Evolutionary conservation across 2,888 invertebrate species (phyloP).

Genomic region (Eurytoma californica): DNA sequence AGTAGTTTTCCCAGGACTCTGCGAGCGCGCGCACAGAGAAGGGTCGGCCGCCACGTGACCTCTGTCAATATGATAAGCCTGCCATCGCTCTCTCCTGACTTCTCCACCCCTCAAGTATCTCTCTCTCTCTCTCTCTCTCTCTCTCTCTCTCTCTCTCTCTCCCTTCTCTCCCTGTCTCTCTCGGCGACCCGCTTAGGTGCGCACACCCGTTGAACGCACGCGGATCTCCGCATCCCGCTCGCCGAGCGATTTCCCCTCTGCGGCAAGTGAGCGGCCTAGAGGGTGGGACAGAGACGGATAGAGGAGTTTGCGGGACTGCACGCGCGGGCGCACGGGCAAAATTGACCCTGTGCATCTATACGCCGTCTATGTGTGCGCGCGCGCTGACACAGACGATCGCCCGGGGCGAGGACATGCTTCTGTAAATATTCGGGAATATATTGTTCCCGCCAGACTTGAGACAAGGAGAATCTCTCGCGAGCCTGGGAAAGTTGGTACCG

Average conservation of each 20-base stretch:
- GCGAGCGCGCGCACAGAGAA: conserved; percentile 12
- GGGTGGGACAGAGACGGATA: conserved; percentile 19
- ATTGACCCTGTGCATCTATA: conserved; percentile 41
- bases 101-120: neutral
- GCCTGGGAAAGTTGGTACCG: conserved; percentile 21
- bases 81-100: conserved; percentile 35
- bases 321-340: conserved; percentile 23
- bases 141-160: too few species aligned
- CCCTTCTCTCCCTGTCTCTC: neutral
- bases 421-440: conserved; percentile 55
- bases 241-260: conserved; percentile 14
- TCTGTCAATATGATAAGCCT: conserved; percentile 68
- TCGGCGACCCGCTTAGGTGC: neutral
- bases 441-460: conserved; percentile 43
- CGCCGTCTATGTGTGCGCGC: neutral
- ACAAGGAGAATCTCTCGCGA: neutral
- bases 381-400: conserved; percentile 13
- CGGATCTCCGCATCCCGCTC: neutral
- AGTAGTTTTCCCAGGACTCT: conserved; percentile 53
- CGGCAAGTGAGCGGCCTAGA: neutral
- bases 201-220: too few species aligned
- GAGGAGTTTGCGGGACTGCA: neutral
- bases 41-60: conserved; percentile 65
- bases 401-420: conserved; percentile 44
- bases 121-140: conserved; percentile 5